A percentile compares a stretch with the other conserved stretches of the same genome.
Conservation (phyloP, 2,888 invertebrate genomes). For the Blastobasis adustella region DNA sequence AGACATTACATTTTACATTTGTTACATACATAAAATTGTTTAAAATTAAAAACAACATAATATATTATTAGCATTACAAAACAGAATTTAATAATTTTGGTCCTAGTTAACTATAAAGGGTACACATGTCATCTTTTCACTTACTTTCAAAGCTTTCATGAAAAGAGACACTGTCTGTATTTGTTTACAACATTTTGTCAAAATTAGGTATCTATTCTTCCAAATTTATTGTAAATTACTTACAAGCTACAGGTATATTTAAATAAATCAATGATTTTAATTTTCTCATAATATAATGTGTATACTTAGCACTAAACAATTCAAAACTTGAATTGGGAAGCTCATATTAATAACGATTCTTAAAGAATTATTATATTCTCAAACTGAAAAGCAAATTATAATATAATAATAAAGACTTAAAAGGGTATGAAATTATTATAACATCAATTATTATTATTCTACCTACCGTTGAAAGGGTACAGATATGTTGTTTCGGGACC, state of each 20-base stretch:
- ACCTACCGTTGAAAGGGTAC: too few relatives aligned
- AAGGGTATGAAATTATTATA: too few relatives aligned
- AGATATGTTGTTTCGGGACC: too few relatives aligned
- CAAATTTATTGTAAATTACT: neutral
- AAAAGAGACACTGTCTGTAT: too few relatives aligned
- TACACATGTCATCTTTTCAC: neutral
- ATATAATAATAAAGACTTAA: too few relatives aligned
- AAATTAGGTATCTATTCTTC: neutral
- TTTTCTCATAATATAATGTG: slow-evolving; percentile 16
- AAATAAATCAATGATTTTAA: neutral
- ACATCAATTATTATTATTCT: too few relatives aligned
- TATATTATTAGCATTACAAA: slow-evolving; percentile 48
- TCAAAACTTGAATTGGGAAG: slow-evolving; percentile 22
- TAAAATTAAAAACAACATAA: slow-evolving; percentile 64
- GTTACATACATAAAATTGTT: slow-evolving; percentile 54
- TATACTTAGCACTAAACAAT: slow-evolving; percentile 24
- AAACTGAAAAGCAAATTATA: too few relatives aligned
- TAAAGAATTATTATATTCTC: too few relatives aligned
- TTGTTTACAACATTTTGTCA: neutral
- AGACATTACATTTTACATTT: slow-evolving; percentile 42
- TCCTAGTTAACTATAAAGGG: slow-evolving; percentile 48
- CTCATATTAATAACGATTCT: slow-evolving; percentile 10
- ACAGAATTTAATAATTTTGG: slow-evolving; percentile 56
- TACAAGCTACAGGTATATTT: neutral
- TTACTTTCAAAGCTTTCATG: neutral